Conservation (phyloP, 1,140 invertebrate species). For the Euwallacea similis region DNA sequence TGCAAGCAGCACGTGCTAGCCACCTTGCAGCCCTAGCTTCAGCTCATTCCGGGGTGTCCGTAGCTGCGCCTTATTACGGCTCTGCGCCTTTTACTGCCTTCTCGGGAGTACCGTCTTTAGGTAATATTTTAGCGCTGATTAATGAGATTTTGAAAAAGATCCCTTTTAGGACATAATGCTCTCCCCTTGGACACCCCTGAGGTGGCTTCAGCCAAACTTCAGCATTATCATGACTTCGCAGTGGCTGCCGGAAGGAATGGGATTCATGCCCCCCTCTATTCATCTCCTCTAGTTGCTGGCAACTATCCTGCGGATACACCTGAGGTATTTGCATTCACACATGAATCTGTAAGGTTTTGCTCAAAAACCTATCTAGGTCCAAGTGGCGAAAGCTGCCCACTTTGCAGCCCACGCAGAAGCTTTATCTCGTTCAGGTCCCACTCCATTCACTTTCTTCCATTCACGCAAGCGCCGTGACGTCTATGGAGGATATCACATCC, state of each 20-base stretch:
- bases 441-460: conserved; percentile 22
- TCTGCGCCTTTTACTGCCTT: conserved; percentile 39
- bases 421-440: conserved; percentile 45
- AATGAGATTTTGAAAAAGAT: neutral
- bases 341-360: neutral
- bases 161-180: conserved; percentile 50
- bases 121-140: neutral
- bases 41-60: conserved; percentile 45
- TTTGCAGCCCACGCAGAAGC: conserved; percentile 60
- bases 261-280: conserved; percentile 44
- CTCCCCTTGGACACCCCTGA: conserved; percentile 65
- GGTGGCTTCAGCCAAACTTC: conserved; percentile 64
- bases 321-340: conserved; percentile 47
- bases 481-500: conserved; percentile 42
- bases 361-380: conserved; percentile 49
- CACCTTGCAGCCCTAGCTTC: conserved; percentile 61
- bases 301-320: conserved; percentile 53
- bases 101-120: neutral
- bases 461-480: conserved; percentile 41
- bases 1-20: conserved; percentile 61
- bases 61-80: conserved; percentile 37
- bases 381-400: conserved; percentile 62
- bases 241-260: conserved; percentile 57
- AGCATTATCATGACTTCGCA: conserved; percentile 63
- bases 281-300: conserved; percentile 38